Evolutionary conservation across 2,888 invertebrate genomes (phyloP).

Genomic region (Lasius fuliginosus): DNA sequence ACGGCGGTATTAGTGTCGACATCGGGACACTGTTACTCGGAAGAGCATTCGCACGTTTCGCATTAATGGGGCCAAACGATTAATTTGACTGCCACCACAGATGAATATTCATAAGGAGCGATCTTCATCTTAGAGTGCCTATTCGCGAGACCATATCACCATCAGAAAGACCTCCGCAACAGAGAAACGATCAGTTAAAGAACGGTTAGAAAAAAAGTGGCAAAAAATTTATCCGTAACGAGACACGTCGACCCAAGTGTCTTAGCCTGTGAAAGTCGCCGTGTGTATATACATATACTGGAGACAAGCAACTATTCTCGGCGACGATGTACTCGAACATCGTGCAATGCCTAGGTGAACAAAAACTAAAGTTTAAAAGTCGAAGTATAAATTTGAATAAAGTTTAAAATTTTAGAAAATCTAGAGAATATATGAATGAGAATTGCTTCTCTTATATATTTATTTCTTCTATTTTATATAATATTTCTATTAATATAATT

Average conservation of each 20-base stretch:
- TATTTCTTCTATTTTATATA: neutral
- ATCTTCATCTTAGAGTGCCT: slow-evolving; percentile 75
- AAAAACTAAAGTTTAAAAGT: slow-evolving; percentile 12
- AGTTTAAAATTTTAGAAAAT: neutral
- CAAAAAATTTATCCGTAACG: slow-evolving; percentile 42
- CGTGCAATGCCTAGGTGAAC: neutral
- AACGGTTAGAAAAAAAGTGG: neutral
- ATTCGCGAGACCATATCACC: slow-evolving; percentile 66
- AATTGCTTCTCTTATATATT: neutral
- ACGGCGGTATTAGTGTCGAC: neutral
- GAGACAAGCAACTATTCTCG: slow-evolving; percentile 2
- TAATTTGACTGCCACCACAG: slow-evolving; percentile 66
- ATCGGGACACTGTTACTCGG: slow-evolving; percentile 28
- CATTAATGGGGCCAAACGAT: slow-evolving; percentile 69
- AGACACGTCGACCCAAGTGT: slow-evolving; percentile 23
- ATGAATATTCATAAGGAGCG: slow-evolving; percentile 81
- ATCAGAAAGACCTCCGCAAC: neutral
- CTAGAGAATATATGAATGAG: neutral
- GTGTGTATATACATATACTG: neutral
- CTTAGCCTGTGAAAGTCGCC: neutral
- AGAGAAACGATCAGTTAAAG: slow-evolving; percentile 9
- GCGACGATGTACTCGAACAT: neutral
- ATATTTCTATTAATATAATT: neutral
- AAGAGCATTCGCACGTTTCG: slow-evolving; percentile 70
- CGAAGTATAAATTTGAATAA: neutral